Evolutionary conservation across 2,113 vertebrate species (phyloP).

Genomic region (Neotoma lepida): DNA sequence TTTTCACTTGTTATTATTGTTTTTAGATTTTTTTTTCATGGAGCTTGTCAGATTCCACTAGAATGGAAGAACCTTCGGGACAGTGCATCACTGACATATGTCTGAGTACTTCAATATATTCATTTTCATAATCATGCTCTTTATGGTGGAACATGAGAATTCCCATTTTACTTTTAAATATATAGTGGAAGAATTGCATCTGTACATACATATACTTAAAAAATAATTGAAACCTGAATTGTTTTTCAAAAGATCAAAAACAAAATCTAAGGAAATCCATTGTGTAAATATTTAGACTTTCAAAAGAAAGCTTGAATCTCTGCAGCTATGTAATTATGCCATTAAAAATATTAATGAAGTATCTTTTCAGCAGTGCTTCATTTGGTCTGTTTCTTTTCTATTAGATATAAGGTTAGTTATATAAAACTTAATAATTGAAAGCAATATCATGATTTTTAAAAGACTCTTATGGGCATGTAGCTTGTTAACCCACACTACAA

Average conservation of each 20-base stretch:
- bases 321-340: neutral
- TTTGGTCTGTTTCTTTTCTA: neutral
- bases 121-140: neutral
- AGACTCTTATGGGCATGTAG: neutral
- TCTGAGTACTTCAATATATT: neutral
- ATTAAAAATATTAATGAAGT: neutral
- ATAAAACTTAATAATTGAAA: neutral
- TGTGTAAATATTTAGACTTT: neutral
- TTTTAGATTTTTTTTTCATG: neutral
- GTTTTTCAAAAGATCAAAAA: neutral
- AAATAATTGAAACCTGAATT: neutral
- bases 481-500: neutral
- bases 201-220: neutral
- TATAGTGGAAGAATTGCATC: neutral
- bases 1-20: no score
- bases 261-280: neutral
- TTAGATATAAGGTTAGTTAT: neutral
- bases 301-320: neutral
- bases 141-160: accelerated
- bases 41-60: neutral
- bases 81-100: neutral
- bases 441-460: neutral
- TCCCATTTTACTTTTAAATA: neutral
- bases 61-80: neutral
- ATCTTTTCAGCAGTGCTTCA: neutral